Evolutionary conservation across 2,797 vertebrate genomes (phyloP), one percentile per base, ranked within the genome.

Genomic region (Helicolenus hilgendorfi): DNA sequence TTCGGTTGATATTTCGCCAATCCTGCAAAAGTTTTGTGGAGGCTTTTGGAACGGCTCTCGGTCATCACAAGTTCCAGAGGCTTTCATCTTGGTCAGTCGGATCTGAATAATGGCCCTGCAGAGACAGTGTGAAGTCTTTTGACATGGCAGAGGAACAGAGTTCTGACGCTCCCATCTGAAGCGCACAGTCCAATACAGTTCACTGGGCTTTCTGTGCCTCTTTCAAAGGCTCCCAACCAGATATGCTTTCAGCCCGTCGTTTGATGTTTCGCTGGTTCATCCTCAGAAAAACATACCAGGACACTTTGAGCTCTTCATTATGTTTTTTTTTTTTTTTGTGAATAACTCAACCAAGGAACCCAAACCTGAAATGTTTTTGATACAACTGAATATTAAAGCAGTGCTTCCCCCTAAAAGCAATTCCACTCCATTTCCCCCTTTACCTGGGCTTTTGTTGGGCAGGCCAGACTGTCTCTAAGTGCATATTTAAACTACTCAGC

Each of bases 401-500:
- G 33, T 15, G 62, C 79, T 76, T 85, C 87, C 77, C 20, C 87
- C 81, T 92, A 80, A 95, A 94, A 94, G 90, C 82, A 81, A 83
- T 90, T 89, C 72, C 92, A 77, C 86, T 91, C 76, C 77, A 93
- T 92, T 94, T 88, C 35, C 55, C 24, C 77, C 81, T 88, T 84
- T 85, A 89, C 70, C 49, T 33, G 45, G 45, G 79, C 81, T 94
- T 93, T 95, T 92, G 88, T 95, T 89, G 80, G 78, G 60, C 72
- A 35, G 78, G 15, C 72, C 81, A 81, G 89, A 79, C 83, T 72
- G 60, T 82, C 81, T 89, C 86, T 87, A 81, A 94, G 92, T 92
- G 93, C 88, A 95, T 92, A 87, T 93, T 94, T 94, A 91, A 94
- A 87, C 77, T 64, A 89, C 85, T 93, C 90, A 90, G 92, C 87